These are phyloP conservation scores for Rhinatrema bivittatum DNA, from an alignment of 2,797 vertebrate genomes.

Conservation along the genomic window DNA sequence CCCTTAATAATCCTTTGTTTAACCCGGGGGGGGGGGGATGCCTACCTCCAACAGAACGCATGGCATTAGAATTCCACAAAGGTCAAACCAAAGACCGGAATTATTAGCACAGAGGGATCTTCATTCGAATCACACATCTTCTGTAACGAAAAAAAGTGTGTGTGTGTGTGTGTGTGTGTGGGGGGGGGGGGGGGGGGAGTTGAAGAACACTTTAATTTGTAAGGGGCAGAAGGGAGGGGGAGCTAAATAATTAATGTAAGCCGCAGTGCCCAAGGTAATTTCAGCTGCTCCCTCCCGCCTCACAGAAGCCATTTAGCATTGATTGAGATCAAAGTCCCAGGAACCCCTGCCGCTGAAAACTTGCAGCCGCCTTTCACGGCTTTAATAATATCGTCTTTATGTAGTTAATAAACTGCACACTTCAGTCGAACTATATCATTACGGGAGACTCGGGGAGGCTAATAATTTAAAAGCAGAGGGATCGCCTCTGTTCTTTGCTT, in stretches of 20 bases:
- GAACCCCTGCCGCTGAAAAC: conserved; percentile 70
- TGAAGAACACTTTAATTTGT: conserved; percentile 67
- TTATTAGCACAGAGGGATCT: conserved; percentile 28
- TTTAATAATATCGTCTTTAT: conserved; percentile 85
- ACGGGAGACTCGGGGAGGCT: conserved; percentile 72
- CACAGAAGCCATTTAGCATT: conserved; percentile 78
- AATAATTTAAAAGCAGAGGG: conserved; percentile 80
- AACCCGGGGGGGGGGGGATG: too few species aligned
- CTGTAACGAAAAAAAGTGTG: too few species aligned
- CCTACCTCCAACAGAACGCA: too few species aligned
- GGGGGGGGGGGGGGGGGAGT: conserved; percentile 44
- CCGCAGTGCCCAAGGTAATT: conserved; percentile 66
- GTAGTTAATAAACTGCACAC: conserved; percentile 83
- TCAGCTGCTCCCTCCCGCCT: conserved; percentile 62
- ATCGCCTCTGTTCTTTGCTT: conserved; percentile 69
- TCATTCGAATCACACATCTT: conserved; percentile 32
- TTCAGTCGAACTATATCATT: conserved; percentile 78
- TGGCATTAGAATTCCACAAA: conserved; percentile 24
- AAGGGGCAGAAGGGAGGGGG: too few species aligned
- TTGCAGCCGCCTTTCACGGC: conserved; percentile 63
- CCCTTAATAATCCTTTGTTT: too few species aligned
- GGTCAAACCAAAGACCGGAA: conserved; percentile 29
- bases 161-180: too few species aligned
- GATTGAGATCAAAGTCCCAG: conserved; percentile 81
- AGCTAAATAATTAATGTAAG: conserved; percentile 64